phyloP scores from a whole-genome alignment of 2,113 vertebrate species.

The Cebidichthys violaceus region DNA sequence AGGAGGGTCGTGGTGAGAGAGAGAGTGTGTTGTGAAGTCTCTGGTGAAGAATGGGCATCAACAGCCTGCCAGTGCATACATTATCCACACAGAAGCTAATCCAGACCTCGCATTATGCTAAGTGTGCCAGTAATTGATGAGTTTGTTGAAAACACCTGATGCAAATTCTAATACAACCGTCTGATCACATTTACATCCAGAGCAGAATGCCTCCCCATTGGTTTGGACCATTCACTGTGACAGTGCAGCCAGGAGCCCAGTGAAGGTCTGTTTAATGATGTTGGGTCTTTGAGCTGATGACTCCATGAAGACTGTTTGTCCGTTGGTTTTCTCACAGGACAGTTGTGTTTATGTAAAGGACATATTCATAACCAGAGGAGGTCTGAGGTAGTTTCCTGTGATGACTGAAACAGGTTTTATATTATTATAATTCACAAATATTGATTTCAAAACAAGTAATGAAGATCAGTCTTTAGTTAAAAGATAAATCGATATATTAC shows the following conservation, averaged over 20 bases:
- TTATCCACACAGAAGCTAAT: slow-evolving; percentile 31
- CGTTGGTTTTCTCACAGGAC: background rate
- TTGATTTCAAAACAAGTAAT: too few relatives aligned
- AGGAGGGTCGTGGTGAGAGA: background rate
- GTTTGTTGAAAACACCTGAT: slow-evolving; percentile 34
- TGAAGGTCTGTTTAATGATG: slow-evolving; percentile 38
- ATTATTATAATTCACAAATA: too few relatives aligned
- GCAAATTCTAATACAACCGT: background rate
- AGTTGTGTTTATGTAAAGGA: background rate
- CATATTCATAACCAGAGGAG: background rate
- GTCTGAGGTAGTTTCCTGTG: background rate
- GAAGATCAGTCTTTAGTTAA: too few relatives aligned
- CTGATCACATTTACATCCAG: slow-evolving; percentile 57
- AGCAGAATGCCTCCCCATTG: slow-evolving; percentile 41
- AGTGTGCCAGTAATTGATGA: slow-evolving; percentile 26
- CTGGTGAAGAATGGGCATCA: slow-evolving; percentile 20
- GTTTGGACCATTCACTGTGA: slow-evolving; percentile 35
- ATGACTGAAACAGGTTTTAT: background rate
- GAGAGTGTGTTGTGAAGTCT: background rate
- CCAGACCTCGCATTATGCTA: slow-evolving; percentile 49
- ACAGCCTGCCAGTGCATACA: slow-evolving; percentile 41
- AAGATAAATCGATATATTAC: too few relatives aligned
- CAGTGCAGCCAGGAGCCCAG: slow-evolving; percentile 27
- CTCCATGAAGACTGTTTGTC: background rate
- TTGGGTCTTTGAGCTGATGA: background rate